These are phyloP conservation scores for Nemoura dubitans DNA, from an alignment of 2,888 invertebrate species.

Conservation along the genomic window DNA sequence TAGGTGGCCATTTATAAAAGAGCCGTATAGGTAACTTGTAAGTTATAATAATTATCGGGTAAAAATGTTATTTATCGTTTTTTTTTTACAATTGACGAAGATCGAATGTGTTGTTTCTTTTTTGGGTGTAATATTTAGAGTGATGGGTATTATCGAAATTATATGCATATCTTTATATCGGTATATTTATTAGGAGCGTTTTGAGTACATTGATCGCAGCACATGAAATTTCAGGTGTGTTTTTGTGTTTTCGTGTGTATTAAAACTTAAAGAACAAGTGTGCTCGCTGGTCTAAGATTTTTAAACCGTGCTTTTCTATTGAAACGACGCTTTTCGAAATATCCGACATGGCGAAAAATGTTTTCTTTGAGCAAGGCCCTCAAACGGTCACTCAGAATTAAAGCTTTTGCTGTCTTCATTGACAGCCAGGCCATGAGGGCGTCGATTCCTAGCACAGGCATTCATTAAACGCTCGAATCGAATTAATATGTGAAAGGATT, in stretches of 20 bases:
- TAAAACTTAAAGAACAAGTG: no score
- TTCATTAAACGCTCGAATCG: background rate
- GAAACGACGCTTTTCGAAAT: no score
- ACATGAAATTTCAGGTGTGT: background rate
- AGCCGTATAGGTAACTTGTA: background rate
- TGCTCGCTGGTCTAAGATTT: no score
- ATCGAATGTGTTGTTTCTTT: background rate
- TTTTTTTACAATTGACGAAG: slow-evolving; percentile 4
- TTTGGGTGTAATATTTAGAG: background rate
- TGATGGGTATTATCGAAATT: background rate
- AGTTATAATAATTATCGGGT: background rate
- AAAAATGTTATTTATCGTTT: slow-evolving; percentile 5
- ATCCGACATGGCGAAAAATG: no score
- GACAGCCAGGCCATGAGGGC: background rate
- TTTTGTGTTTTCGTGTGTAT: no score
- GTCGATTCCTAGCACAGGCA: background rate
- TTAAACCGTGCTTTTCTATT: no score
- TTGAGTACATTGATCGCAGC: background rate
- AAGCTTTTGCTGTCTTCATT: background rate
- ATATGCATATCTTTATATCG: background rate
- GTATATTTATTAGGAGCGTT: background rate
- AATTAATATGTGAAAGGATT: background rate
- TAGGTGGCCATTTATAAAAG: background rate
- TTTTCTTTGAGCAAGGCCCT: no score
- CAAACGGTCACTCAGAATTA: background rate